phyloP scores from a whole-genome alignment of 2,888 invertebrate genomes.

The Branchinecta sandiegonensis region DNA sequence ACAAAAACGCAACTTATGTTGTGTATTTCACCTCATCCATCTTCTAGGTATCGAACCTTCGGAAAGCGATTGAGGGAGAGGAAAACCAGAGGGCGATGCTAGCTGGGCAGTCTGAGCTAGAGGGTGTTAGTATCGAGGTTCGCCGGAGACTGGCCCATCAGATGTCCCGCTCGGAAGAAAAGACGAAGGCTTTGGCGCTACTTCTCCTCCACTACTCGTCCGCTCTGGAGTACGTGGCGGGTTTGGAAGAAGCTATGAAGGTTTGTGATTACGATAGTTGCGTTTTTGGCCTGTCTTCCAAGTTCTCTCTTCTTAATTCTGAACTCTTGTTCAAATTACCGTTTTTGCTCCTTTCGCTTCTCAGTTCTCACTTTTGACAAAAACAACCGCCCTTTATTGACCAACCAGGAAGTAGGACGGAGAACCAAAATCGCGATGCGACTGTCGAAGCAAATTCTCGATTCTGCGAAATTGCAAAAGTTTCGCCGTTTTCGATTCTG shows the following conservation, averaged over 20 bases:
- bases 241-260: slow-evolving; percentile 33
- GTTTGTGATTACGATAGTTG: slow-evolving; percentile 1
- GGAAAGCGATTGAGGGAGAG: slow-evolving; percentile 56
- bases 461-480: no score
- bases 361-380: no score
- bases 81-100: slow-evolving; percentile 43
- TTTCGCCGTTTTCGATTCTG: no score
- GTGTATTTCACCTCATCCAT: not conserved
- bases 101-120: slow-evolving; percentile 36
- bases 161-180: slow-evolving; percentile 56
- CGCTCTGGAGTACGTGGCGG: slow-evolving; percentile 68
- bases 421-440: no score
- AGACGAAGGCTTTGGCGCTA: slow-evolving; percentile 77
- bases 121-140: slow-evolving; percentile 33
- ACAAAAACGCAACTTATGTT: no score
- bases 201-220: slow-evolving; percentile 89
- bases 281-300: no score
- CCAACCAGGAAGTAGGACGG: no score
- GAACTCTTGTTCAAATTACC: no score
- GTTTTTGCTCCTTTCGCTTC: no score
- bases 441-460: no score
- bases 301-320: no score
- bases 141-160: slow-evolving; percentile 30
- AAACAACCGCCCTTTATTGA: no score
- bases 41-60: slow-evolving; percentile 55